Conservation (phyloP, 2,797 vertebrate species). For the Psittacula echo region DNA sequence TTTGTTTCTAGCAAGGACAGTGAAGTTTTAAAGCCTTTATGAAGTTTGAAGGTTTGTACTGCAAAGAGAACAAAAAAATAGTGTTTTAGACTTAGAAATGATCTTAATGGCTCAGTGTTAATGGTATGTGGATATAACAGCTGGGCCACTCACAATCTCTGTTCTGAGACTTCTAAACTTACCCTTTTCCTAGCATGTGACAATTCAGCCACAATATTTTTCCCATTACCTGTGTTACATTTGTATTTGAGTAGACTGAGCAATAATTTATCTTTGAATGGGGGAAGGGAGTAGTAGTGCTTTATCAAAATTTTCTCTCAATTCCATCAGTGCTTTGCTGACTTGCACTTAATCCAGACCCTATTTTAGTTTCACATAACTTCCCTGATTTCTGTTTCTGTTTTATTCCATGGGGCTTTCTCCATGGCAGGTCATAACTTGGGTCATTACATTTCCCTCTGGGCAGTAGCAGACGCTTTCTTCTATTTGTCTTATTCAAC, state of each 20-base stretch:
- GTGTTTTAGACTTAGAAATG: not conserved
- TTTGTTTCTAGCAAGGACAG: not conserved
- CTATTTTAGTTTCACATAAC: constrained; percentile 49
- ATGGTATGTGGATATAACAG: not conserved
- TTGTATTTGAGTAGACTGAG: not conserved
- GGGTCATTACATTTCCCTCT: constrained; percentile 75
- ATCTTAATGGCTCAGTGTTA: not conserved
- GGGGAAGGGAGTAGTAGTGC: not conserved
- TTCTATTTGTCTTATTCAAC: constrained; percentile 70
- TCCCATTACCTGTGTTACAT: not conserved
- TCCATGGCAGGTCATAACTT: constrained; percentile 71
- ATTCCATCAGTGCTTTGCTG: not conserved
- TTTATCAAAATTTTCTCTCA: constrained; percentile 24
- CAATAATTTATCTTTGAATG: not conserved
- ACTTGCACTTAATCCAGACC: constrained; percentile 40
- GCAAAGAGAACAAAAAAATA: not conserved
- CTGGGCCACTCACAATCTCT: not conserved
- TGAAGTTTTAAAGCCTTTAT: constrained; percentile 17
- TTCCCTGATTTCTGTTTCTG: constrained; percentile 34
- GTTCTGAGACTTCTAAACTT: not conserved
- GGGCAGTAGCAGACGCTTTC: constrained; percentile 58
- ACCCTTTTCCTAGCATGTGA: not conserved
- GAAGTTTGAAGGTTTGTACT: constrained; percentile 5
- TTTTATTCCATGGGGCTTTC: constrained; percentile 2
- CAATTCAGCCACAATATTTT: not conserved